Percentiles rank a stretch among this genome's conserved stretches.
phyloP scores from a whole-genome alignment of 2,888 invertebrate species.

The Emmelina monodactyla region DNA sequence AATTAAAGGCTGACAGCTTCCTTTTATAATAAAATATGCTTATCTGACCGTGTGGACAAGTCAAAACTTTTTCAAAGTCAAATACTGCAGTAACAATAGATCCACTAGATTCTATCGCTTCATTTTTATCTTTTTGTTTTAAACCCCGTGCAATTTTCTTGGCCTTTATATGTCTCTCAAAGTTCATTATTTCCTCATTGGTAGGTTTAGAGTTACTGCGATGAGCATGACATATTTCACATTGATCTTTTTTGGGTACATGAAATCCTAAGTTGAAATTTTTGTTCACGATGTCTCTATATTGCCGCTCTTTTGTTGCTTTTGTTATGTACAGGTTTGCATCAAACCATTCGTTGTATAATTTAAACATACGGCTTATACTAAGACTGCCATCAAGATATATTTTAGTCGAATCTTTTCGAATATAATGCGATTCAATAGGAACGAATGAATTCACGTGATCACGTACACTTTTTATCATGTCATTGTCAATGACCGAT shows the following conservation, averaged over 20 bases:
- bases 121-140: neutral
- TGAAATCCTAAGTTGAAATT: constrained; percentile 2
- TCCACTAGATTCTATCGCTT: neutral
- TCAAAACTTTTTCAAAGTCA: too few relatives aligned
- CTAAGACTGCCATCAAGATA: constrained; percentile 9
- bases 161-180: neutral
- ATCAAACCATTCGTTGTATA: neutral
- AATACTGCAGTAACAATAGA: too few relatives aligned
- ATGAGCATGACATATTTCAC: constrained; percentile 1
- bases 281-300: constrained; percentile 7
- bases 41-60: too few relatives aligned
- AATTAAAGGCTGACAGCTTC: too few relatives aligned
- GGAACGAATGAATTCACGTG: constrained; percentile 9
- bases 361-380: constrained; percentile 4
- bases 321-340: neutral
- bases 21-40: too few relatives aligned
- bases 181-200: neutral
- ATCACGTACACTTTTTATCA: constrained; percentile 9
- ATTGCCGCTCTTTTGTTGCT: constrained; percentile 2
- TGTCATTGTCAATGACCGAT: neutral
- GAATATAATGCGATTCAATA: constrained; percentile 10
- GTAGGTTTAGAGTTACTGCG: neutral
- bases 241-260: constrained; percentile 7
- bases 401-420: constrained; percentile 7
- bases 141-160: neutral